Evolutionary conservation across 2,888 invertebrate species (phyloP), one percentile per base, ranked within the genome.

Genomic region (Monopis laevigella): DNA sequence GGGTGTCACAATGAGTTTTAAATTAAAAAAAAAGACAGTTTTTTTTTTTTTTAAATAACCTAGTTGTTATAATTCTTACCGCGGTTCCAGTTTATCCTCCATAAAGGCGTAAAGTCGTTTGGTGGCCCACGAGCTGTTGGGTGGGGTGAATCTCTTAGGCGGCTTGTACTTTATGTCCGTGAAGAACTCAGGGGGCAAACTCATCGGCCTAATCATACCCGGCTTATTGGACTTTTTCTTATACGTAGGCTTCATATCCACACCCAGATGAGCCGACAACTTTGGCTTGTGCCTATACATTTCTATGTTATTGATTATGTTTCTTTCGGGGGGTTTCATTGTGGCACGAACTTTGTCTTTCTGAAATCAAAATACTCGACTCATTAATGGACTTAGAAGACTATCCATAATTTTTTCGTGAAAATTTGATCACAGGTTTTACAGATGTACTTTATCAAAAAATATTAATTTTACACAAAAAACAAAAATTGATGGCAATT

Each of bases 91-190:
- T 44, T 78, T 80, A 1, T 45, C 58, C 51, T 80, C 75, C 43
- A 81, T 54, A 47, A 51, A 73, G 24, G 65, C 68, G 46, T 81
- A 78, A 39, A 81, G 47, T 30, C 67, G 51, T 34, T 71, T 70
- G 0, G 77, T 80, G 13, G 64, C 62, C 81, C 81, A 81, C 0
- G 72, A 53, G 0, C 74, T 77, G 21, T 67, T 69, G 2, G 52
- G 50, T 0, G 77, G 73, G 32, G 55, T 55, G 45, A 64, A 81
- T 19, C 71, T 54, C 44, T 69, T 77, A 0, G 75, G 78, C 0
- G 80, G 77, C 21, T 73, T 77, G 30, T 75, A 77, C 27, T 65
- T 69, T 56, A 75, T 48, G 26, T 75, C 78, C 18, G 65, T 58
- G 3, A 65, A 43, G 1, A 78, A 17, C 28, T 72, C 67, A 0